Conservation (phyloP, 1,140 invertebrate species). For the Drosophila lacertosa region DNA sequence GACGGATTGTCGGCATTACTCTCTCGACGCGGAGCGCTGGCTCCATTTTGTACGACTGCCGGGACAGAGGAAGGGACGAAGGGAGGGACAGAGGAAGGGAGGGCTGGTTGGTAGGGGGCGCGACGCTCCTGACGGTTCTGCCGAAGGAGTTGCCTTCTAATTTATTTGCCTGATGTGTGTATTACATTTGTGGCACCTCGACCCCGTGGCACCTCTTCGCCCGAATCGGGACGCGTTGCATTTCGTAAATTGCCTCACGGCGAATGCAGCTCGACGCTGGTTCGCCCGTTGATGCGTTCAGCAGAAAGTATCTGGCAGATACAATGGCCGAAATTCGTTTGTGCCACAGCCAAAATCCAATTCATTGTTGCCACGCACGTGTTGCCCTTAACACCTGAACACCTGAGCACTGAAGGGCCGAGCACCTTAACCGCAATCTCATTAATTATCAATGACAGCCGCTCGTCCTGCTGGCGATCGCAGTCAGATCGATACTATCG, state of each 20-base stretch:
- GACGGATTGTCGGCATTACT: conserved; percentile 83
- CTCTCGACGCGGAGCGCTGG: conserved; percentile 27
- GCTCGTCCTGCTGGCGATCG: background rate
- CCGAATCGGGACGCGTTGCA: conserved; percentile 43
- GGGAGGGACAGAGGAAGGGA: background rate
- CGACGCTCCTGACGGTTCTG: conserved; percentile 69
- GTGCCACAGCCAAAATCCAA: conserved; percentile 23
- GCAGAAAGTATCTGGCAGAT: conserved; percentile 43
- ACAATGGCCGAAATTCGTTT: conserved; percentile 39
- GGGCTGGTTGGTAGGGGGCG: conserved; percentile 47
- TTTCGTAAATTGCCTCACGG: conserved; percentile 66
- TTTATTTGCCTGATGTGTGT: conserved; percentile 83
- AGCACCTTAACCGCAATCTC: conserved; percentile 12
- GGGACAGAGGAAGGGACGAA: background rate
- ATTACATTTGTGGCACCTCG: conserved; percentile 71
- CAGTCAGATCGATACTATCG: background rate
- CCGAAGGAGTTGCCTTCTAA: conserved; percentile 82
- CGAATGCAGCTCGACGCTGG: conserved; percentile 43
- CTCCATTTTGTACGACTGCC: conserved; percentile 49
- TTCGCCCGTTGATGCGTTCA: conserved; percentile 46
- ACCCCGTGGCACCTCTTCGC: conserved; percentile 14
- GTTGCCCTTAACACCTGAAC: conserved; percentile 21
- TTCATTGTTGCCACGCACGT: conserved; percentile 22
- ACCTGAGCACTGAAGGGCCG: background rate
- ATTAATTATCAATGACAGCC: conserved; percentile 30